Conservation (phyloP, 1,140 invertebrate genomes). For the Lasioglossum albipes region DNA sequence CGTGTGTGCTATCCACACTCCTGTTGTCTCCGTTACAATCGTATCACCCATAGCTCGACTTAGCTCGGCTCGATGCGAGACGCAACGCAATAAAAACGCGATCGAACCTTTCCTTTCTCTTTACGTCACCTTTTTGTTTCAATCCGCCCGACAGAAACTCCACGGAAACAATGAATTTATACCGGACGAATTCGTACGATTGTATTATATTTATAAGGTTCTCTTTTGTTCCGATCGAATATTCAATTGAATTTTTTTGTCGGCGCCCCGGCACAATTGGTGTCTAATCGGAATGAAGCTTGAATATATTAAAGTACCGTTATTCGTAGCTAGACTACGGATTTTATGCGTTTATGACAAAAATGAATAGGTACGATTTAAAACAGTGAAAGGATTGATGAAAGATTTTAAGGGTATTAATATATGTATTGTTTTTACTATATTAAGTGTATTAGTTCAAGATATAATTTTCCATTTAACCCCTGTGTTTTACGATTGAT, state of each 20-base stretch:
- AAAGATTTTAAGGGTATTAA: no score
- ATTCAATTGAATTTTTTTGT: neutral
- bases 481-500: no score
- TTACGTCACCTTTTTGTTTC: neutral
- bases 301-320: no score
- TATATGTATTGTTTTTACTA: no score
- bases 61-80: neutral
- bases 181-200: neutral
- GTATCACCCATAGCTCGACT: neutral
- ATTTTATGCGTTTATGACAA: no score
- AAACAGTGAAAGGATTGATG: no score
- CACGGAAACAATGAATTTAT: neutral
- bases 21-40: neutral
- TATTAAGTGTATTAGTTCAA: no score
- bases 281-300: neutral
- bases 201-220: neutral
- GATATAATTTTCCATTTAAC: no score
- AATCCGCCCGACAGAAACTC: neutral
- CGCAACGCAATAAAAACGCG: neutral
- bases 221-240: neutral
- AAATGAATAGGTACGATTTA: no score
- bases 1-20: neutral
- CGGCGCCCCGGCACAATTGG: neutral
- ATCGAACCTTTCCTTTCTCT: neutral
- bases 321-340: no score